Conservation (phyloP, 2,797 vertebrate genomes). For the Pipistrellus pipistrellus region DNA sequence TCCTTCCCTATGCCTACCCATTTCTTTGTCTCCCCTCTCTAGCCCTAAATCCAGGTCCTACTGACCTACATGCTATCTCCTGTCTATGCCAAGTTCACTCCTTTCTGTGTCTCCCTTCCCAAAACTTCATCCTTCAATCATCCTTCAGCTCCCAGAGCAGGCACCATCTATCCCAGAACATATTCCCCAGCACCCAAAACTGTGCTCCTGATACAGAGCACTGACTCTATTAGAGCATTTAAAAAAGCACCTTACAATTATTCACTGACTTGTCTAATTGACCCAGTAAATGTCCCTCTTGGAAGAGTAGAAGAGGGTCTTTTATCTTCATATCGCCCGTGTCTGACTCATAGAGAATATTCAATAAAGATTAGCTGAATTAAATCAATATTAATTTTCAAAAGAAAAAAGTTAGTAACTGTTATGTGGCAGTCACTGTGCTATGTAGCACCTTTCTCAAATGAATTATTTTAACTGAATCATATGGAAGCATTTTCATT, state of each 20-base stretch:
- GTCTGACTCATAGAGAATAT: not conserved
- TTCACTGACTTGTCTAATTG: not conserved
- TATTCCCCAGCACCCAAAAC: not conserved
- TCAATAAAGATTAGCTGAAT: not conserved
- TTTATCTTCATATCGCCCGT: not conserved
- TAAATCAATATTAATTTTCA: conserved; percentile 54
- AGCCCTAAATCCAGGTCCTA: not conserved
- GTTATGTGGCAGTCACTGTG: not conserved
- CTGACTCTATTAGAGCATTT: not conserved
- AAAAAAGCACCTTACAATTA: not conserved
- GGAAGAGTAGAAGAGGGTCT: not conserved
- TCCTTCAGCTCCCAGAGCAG: not conserved
- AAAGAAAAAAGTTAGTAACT: conserved; percentile 36
- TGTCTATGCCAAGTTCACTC: not conserved
- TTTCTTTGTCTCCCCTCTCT: not conserved
- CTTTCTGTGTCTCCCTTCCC: not conserved
- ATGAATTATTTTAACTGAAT: not conserved
- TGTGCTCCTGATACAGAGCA: not conserved
- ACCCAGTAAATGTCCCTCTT: not conserved
- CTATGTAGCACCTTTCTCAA: not conserved
- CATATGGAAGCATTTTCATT: not conserved
- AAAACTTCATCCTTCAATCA: not conserved
- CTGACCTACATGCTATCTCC: not conserved
- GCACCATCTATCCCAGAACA: not conserved
- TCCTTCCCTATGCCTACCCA: not conserved